phyloP scores from a whole-genome alignment of 2,888 invertebrate genomes.

The Phoronis australis region DNA sequence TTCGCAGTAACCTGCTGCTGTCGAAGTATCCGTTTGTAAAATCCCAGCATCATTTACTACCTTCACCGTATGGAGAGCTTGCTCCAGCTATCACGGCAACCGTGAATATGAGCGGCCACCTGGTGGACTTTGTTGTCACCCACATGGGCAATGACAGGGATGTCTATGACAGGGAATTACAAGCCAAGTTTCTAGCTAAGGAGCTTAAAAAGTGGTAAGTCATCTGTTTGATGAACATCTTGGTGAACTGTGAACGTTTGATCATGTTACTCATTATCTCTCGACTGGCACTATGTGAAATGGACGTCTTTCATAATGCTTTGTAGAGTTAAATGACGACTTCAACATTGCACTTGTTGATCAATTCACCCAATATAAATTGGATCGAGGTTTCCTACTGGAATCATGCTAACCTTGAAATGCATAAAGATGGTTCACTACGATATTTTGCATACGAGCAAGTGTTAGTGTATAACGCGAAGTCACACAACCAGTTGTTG shows the following conservation, averaged over 20 bases:
- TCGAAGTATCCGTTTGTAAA: constrained; percentile 52
- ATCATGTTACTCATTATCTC: no score
- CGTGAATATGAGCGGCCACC: constrained; percentile 42
- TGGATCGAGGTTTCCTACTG: no score
- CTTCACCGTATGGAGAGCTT: constrained; percentile 53
- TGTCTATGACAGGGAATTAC: constrained; percentile 47
- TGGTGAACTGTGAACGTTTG: background rate
- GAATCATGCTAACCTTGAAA: no score
- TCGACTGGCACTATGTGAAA: no score
- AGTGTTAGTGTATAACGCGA: no score
- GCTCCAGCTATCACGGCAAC: constrained; percentile 53
- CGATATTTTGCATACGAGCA: no score
- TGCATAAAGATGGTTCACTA: no score
- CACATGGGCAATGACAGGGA: constrained; percentile 55
- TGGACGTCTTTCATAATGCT: no score
- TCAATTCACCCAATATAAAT: no score
- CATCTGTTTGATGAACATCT: background rate
- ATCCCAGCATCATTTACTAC: constrained; percentile 49
- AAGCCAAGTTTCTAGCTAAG: constrained; percentile 43
- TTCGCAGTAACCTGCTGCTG: constrained; percentile 45
- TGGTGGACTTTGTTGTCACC: constrained; percentile 52
- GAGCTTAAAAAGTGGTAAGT: constrained; percentile 37
- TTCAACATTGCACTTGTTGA: no score
- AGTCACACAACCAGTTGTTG: no score
- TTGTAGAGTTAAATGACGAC: no score